These are phyloP conservation scores for Neodontobutis hainanensis DNA, from an alignment of 2,113 vertebrate species.

Conservation along the genomic window DNA sequence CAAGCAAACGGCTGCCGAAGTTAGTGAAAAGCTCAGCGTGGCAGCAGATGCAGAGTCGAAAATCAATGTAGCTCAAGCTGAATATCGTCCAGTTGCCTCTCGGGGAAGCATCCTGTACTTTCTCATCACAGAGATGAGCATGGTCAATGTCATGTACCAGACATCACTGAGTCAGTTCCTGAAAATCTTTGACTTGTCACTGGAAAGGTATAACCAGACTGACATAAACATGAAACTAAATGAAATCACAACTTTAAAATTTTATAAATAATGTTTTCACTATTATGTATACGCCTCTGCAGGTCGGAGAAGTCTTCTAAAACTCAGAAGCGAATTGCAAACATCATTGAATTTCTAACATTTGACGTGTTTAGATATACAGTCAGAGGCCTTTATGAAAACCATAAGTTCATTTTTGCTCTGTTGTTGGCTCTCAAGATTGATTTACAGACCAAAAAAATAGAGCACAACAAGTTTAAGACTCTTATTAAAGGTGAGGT, in stretches of 20 bases:
- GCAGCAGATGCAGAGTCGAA: slow-evolving; percentile 90
- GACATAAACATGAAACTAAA: not conserved
- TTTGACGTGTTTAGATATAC: slow-evolving; percentile 89
- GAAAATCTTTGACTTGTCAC: slow-evolving; percentile 89
- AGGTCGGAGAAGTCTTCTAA: slow-evolving; percentile 78
- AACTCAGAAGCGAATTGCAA: slow-evolving; percentile 89
- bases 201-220: slow-evolving; percentile 80
- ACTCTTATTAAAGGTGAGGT: slow-evolving; percentile 92
- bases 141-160: slow-evolving; percentile 98
- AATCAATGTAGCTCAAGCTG: slow-evolving; percentile 92
- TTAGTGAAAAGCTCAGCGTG: slow-evolving; percentile 83
- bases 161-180: slow-evolving; percentile 94
- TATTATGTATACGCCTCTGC: slow-evolving; percentile 21
- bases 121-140: slow-evolving; percentile 94
- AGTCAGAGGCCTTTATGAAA: slow-evolving; percentile 89
- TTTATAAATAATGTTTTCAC: not conserved
- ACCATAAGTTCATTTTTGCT: slow-evolving; percentile 95
- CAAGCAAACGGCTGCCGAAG: slow-evolving; percentile 90
- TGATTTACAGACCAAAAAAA: slow-evolving; percentile 88
- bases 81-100: slow-evolving; percentile 93
- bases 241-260: not conserved
- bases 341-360: slow-evolving; percentile 94
- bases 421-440: slow-evolving; percentile 92
- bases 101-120: slow-evolving; percentile 96
- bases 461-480: slow-evolving; percentile 92